These are phyloP conservation scores for Malurus splendens DNA, from an alignment of 2,797 vertebrate genomes.

Conservation along the genomic window DNA sequence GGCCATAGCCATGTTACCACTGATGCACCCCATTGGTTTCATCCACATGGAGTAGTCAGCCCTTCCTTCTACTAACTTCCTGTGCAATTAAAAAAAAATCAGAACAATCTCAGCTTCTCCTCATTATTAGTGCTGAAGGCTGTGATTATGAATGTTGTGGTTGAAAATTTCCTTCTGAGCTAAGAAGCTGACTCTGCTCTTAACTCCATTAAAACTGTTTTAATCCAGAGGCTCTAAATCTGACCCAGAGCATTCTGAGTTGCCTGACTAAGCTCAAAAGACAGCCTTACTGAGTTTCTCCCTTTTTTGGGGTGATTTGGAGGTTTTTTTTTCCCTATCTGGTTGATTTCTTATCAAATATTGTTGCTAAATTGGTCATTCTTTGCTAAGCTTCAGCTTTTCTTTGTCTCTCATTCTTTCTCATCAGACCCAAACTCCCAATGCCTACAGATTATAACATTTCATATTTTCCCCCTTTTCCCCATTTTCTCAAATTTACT, in stretches of 20 bases:
- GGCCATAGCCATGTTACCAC: not conserved
- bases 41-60: not conserved
- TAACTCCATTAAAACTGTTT: not conserved
- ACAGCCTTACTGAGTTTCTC: not conserved
- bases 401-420: not conserved
- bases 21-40: not conserved
- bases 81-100: not conserved
- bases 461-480: not conserved
- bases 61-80: not conserved
- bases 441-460: not conserved
- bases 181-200: not conserved
- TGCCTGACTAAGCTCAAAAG: not conserved
- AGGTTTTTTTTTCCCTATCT: rapidly evolving
- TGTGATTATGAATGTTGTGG: not conserved
- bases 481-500: not conserved
- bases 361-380: not conserved
- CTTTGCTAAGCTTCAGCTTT: not conserved
- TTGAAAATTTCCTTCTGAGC: not conserved
- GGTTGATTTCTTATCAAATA: not conserved
- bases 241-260: not conserved
- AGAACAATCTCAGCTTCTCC: not conserved
- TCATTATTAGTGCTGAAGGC: not conserved
- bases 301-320: not conserved
- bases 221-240: not conserved
- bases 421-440: not conserved